These are phyloP conservation scores for Alcedo quadribrachys DNA, from an alignment of 2,797 vertebrate species.

Conservation along the genomic window DNA sequence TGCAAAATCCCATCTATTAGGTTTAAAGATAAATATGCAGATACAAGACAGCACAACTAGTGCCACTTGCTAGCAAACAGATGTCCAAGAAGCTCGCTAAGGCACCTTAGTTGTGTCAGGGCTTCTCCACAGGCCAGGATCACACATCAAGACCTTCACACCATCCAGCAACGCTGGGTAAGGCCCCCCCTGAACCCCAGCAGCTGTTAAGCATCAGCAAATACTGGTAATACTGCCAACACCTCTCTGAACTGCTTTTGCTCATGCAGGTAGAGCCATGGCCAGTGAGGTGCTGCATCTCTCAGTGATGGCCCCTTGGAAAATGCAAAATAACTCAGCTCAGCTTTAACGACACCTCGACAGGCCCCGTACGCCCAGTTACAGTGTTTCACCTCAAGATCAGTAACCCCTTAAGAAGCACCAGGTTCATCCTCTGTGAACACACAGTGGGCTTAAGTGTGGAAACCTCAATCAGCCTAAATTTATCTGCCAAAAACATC, in stretches of 20 bases:
- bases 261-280: neutral
- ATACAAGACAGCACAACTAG: neutral
- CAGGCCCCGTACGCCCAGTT: neutral
- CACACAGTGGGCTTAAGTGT: neutral
- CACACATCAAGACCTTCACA: neutral
- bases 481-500: neutral
- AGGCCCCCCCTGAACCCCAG: neutral
- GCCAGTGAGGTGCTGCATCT: neutral
- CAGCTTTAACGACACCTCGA: neutral
- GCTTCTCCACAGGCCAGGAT: neutral
- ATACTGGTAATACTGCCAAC: neutral
- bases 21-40: neutral
- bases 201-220: constrained; percentile 20
- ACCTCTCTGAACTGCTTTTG: neutral
- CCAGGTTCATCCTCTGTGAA: neutral
- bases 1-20: neutral
- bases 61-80: neutral
- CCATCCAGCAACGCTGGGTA: fast-evolving
- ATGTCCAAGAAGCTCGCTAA: fast-evolving
- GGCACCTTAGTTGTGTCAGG: neutral
- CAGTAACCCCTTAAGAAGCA: neutral
- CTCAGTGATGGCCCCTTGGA: neutral
- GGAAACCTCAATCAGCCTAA: neutral
- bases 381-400: neutral
- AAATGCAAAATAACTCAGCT: neutral